Evolutionary conservation across 2,797 vertebrate genomes (phyloP).

Genomic region (Sebastes kiyomatsui): DNA sequence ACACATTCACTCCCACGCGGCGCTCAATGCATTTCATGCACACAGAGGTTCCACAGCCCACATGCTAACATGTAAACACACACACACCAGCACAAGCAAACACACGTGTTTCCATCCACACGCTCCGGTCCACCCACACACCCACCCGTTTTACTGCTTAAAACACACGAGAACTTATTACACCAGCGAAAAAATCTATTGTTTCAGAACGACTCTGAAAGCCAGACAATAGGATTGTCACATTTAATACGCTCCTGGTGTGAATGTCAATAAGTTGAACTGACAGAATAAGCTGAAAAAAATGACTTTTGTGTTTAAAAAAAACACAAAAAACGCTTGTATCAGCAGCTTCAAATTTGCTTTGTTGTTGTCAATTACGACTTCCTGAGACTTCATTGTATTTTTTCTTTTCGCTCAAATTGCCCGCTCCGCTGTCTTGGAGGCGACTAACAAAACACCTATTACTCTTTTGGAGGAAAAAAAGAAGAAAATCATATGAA

Average conservation of each 20-base stretch:
- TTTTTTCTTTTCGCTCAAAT: conserved; percentile 68
- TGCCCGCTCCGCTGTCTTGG: conserved; percentile 68
- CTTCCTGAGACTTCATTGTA: conserved; percentile 76
- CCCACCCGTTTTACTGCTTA: conserved; percentile 46
- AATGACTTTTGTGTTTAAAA: conserved; percentile 64
- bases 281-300: conserved; percentile 71
- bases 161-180: conserved; percentile 66
- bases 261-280: conserved; percentile 80
- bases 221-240: conserved; percentile 74
- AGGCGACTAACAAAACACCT: conserved; percentile 76
- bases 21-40: conserved; percentile 60
- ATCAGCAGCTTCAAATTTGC: conserved; percentile 80
- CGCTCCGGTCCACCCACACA: conserved; percentile 57
- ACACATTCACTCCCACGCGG: conserved; percentile 63
- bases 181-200: conserved; percentile 50
- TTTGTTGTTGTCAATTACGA: conserved; percentile 84
- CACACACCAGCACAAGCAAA: conserved; percentile 64
- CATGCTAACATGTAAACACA: conserved; percentile 76
- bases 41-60: conserved; percentile 68
- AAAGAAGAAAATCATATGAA: conserved; percentile 73
- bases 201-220: conserved; percentile 62
- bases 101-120: conserved; percentile 65
- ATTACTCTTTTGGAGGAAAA: conserved; percentile 67
- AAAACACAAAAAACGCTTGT: conserved; percentile 55
- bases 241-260: conserved; percentile 74